Conservation (phyloP, 2,797 vertebrate genomes). For the Silurus lanzhouensis region DNA sequence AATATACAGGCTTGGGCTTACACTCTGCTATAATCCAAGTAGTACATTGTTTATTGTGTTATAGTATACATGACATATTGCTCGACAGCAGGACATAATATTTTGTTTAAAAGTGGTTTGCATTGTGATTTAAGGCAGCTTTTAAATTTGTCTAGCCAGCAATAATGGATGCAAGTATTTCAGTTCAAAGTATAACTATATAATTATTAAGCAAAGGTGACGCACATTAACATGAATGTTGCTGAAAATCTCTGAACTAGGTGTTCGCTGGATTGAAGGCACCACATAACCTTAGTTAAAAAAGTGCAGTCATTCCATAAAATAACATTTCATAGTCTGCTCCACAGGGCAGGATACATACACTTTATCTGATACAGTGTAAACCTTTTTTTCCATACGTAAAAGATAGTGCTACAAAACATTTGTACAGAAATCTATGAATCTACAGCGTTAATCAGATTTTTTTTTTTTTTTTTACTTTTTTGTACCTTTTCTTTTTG, state of each 20-base stretch:
- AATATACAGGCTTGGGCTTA: slow-evolving; percentile 11
- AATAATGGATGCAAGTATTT: slow-evolving; percentile 30
- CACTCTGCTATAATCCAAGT: slow-evolving; percentile 22
- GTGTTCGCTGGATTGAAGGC: slow-evolving; percentile 60
- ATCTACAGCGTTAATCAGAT: slow-evolving; percentile 72
- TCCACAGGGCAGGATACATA: slow-evolving; percentile 85
- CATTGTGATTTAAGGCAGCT: slow-evolving; percentile 27
- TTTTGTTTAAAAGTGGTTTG: slow-evolving; percentile 34
- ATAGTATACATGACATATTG: slow-evolving; percentile 20
- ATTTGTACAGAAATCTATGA: slow-evolving; percentile 77
- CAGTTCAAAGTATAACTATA: slow-evolving; percentile 38
- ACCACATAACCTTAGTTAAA: slow-evolving; percentile 58
- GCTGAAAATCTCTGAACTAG: slow-evolving; percentile 60
- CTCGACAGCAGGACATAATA: slow-evolving; percentile 28
- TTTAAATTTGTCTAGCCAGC: slow-evolving; percentile 16
- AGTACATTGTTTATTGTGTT: slow-evolving; percentile 29
- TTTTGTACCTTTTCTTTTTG: slow-evolving; percentile 58
- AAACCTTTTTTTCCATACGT: slow-evolving; percentile 73
- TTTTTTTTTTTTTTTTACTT: slow-evolving; percentile 61
- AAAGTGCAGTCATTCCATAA: slow-evolving; percentile 76
- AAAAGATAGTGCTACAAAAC: slow-evolving; percentile 71
- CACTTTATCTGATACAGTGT: slow-evolving; percentile 81
- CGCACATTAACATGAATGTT: neutral
- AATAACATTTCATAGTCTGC: slow-evolving; percentile 79
- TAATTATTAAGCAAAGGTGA: slow-evolving; percentile 35